These are phyloP conservation scores for Perizoma flavofasciatum DNA, from an alignment of 2,888 invertebrate species.

Conservation along the genomic window DNA sequence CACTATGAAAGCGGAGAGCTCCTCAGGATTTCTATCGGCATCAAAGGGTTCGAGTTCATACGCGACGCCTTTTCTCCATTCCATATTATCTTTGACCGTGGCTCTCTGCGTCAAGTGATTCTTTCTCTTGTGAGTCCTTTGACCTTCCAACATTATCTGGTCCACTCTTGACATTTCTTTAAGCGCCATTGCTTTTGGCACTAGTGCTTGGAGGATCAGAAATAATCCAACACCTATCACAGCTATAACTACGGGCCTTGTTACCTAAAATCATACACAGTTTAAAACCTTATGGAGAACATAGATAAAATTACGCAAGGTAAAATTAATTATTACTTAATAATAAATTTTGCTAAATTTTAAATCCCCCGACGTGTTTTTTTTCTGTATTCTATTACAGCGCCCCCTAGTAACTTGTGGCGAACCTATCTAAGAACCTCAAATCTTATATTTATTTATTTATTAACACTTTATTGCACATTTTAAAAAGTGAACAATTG, in stretches of 20 bases:
- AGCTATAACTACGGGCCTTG: slow-evolving; percentile 47
- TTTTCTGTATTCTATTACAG: too few species aligned
- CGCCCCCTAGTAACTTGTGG: too few species aligned
- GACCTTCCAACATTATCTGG: slow-evolving; percentile 62
- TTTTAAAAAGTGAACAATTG: too few species aligned
- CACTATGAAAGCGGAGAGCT: slow-evolving; percentile 65
- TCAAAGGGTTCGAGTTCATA: slow-evolving; percentile 53
- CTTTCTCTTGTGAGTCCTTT: slow-evolving; percentile 61
- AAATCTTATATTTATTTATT: too few species aligned
- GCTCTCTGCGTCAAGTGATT: slow-evolving; percentile 62
- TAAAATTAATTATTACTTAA: too few species aligned
- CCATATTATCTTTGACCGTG: slow-evolving; percentile 53
- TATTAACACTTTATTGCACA: too few species aligned
- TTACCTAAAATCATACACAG: slow-evolving; percentile 51
- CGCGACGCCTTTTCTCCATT: slow-evolving; percentile 49
- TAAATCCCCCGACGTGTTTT: too few species aligned
- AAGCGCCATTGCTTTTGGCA: slow-evolving; percentile 57
- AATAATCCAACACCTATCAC: slow-evolving; percentile 56
- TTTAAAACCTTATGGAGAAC: too few species aligned
- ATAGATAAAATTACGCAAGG: too few species aligned
- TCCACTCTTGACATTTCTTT: slow-evolving; percentile 53
- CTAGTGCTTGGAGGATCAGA: slow-evolving; percentile 53
- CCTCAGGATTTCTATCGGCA: slow-evolving; percentile 54
- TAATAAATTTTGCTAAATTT: too few species aligned
- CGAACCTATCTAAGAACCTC: too few species aligned